Evolutionary conservation across 2,113 vertebrate species (phyloP), one percentile per base, ranked within the genome.

Genomic region (Apteryx mantelli): DNA sequence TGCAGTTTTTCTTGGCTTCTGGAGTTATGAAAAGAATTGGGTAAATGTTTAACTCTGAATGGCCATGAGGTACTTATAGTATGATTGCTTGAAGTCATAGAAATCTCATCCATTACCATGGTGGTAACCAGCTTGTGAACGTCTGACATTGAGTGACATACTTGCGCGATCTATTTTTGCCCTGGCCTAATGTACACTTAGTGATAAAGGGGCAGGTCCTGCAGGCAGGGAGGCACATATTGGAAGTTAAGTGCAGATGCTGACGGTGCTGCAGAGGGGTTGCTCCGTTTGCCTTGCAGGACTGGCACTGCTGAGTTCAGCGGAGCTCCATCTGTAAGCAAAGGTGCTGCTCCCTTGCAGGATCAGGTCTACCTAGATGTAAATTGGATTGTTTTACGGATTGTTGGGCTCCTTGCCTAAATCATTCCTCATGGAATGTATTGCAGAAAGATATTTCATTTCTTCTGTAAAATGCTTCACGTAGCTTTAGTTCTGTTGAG

Each of bases 51-150:
- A 64, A 42, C 78, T 34, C 11, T 58, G 78, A 86, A 63, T 75
- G 48, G 25, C 42, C 40, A 6, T 64, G 30, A 64, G 15, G 55
- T 82, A 58, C 76, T 96, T 95, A 79, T 0, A 9, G 42, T 30
- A 30, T 11, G 48, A 61, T 78, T 79, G 38, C 46, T 46, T 46
- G 70, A 80, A 85, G 79, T 53, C 38, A 34, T 17, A 76, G 36
- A 91, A 89, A 82, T 65, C 92, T 89, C 94, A 80, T 79, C 66
- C 64, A 66, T 73, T 66, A 4, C 46, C 56, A 5, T 7, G 20
- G 90, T 86, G 48, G 76, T 80, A 87, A 93, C 50, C 32, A 68
- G 71, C 38, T 61, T 38, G 42, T 70, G 94, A 97, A 80, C 44
- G 81, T 26, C 88, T 82, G 69, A 13, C 22, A 1, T 91, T 88